Percentiles rank a stretch among this genome's conserved stretches.
Conservation (phyloP, 2,888 invertebrate species). For the Celastrina argiolus region DNA sequence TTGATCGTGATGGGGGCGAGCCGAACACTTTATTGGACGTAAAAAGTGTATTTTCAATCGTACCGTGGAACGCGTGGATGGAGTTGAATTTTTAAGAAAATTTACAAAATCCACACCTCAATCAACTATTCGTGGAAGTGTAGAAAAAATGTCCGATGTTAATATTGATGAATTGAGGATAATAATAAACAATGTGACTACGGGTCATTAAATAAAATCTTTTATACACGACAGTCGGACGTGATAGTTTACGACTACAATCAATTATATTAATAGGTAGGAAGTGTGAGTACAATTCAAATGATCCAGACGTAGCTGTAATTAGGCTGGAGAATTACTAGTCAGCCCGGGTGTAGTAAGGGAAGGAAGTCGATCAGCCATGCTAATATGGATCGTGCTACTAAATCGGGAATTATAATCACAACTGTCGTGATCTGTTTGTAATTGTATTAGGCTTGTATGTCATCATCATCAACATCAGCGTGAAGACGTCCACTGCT, state of each 20-base stretch:
- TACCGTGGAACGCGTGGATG: background rate
- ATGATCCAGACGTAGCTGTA: slow-evolving; percentile 1
- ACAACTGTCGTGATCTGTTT: background rate
- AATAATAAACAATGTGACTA: background rate
- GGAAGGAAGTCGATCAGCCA: slow-evolving; percentile 11
- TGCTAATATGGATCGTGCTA: slow-evolving; percentile 4
- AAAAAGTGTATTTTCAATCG: background rate
- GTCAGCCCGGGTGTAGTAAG: background rate
- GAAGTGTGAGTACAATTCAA: background rate
- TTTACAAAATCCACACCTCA: background rate
- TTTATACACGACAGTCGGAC: background rate
- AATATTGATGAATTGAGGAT: background rate
- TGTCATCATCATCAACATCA: too few species aligned
- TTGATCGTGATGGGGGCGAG: slow-evolving; percentile 32
- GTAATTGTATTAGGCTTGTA: too few species aligned
- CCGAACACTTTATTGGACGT: slow-evolving; percentile 16
- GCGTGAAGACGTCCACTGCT: too few species aligned
- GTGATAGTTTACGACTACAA: slow-evolving; percentile 3
- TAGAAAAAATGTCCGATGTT: background rate
- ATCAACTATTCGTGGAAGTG: background rate
- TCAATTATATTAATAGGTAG: background rate
- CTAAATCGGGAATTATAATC: slow-evolving; percentile 5
- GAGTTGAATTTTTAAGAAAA: background rate
- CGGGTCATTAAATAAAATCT: background rate
- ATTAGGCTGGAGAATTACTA: background rate